Base-by-base conservation (phyloP, 1,140 invertebrate species). In the Rhopalosiphum maidis region DNA sequence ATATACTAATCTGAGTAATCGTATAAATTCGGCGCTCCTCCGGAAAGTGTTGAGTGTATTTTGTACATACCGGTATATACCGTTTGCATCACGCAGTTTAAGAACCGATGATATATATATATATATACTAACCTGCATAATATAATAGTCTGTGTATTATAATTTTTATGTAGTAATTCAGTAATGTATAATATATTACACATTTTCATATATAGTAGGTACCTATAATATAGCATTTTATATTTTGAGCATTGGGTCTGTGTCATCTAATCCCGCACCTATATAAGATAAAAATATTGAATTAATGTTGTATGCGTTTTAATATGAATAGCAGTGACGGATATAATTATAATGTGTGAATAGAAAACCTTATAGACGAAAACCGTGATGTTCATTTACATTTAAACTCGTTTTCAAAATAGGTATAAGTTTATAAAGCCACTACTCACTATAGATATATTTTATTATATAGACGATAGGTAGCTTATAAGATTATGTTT, bases 331-430 rank as follows among this genome's bases (percentile, higher is more conserved):
- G 15, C 6, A 3, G 3, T 51, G 60, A 77, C 1, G 60, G 60
- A n/a, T n/a, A n/a, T 30, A 77, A 18, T 77, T n/a, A 77, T 51
- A 51, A 46, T 68, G n/a, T 68, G 30, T 9, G 60, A 68, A 55
- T 55, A 15, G 60, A 18, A 77, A 18, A 77, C 60, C 60, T 77
- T 77, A 18, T 18, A 77, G 30, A 6, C 18, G 15, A 77, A 77
- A 77, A 77, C 15, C 30, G 1, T 18, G 30, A 77, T 60, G 25
- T 15, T 77, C 15, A 77, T 77, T 77, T 77, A 77, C 60, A 77
- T 77, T 77, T 77, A 18, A 77, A 77, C 60, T 77, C 60, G 60
- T 77, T 77, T 77, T 77, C 30, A n/a, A 77, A 77, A 77, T 77
- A 77, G 15, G 11, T 77, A n/a, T 15, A n/a, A n/a, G 0, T 68